phyloP scores from a whole-genome alignment of 2,113 vertebrate species.

The Verasper variegatus region DNA sequence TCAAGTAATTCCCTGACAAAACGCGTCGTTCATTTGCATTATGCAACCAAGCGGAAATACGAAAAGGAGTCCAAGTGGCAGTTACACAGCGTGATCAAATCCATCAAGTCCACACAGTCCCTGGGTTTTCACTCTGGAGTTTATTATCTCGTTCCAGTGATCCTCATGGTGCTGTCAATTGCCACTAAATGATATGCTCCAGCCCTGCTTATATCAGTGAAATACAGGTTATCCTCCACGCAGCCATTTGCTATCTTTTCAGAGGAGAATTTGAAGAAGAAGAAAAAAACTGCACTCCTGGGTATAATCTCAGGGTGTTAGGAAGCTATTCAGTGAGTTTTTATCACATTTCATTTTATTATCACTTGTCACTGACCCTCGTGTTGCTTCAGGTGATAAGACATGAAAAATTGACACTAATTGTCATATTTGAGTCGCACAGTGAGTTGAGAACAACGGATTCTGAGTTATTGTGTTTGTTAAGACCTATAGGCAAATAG shows the following conservation, averaged over 20 bases:
- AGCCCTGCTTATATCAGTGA: conserved; percentile 50
- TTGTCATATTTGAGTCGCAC: conserved; percentile 5
- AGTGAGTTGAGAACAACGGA: not conserved
- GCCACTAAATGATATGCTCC: conserved; percentile 49
- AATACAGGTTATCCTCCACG: conserved; percentile 27
- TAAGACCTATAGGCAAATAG: not conserved
- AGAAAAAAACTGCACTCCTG: not conserved
- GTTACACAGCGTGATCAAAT: conserved; percentile 32
- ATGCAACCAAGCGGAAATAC: not conserved
- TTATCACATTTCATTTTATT: conserved; percentile 30
- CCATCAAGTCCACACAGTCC: conserved; percentile 17
- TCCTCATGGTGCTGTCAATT: conserved; percentile 61
- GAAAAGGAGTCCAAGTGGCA: conserved; percentile 9
- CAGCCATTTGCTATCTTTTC: conserved; percentile 39
- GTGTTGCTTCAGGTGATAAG: not conserved
- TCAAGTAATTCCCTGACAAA: not conserved
- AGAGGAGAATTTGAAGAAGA: not conserved
- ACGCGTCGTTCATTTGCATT: conserved; percentile 12
- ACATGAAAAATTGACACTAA: conserved; percentile 33
- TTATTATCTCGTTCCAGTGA: conserved; percentile 60
- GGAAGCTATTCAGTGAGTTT: conserved; percentile 15
- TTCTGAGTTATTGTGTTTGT: conserved; percentile 2
- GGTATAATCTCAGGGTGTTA: conserved; percentile 28
- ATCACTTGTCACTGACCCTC: conserved; percentile 43
- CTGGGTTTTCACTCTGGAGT: conserved; percentile 32